Evolutionary conservation across 2,113 vertebrate species (phyloP), one percentile per base, ranked within the genome.

Genomic region (Sardina pilchardus): DNA sequence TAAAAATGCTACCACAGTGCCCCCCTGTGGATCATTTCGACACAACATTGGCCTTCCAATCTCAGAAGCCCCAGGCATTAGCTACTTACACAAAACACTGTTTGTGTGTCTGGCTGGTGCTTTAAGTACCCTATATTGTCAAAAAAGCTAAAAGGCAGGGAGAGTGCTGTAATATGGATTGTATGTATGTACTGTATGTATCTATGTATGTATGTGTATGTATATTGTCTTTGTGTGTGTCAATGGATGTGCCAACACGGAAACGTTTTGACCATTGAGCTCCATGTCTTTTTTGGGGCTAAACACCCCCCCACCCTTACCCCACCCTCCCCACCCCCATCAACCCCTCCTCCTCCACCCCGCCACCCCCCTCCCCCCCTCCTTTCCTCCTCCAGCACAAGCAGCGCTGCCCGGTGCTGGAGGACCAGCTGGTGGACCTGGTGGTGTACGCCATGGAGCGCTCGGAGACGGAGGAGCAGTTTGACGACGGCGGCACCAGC

Each of bases 391-490:
- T 92, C 90, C 96, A 99, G 98, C 97, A 99, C 91, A 99, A 99
- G 94, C 98, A 99, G 84, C 97, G 98, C 19, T 99, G 98, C 90
- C 97, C 97, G 53, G 98, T 99, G 92, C 95, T 99, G 88, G 98
- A 99, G 94, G 98, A 99, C 95, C 98, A 99, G 95, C 92, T 99
- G 94, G 98, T 99, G 94, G 98, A 99, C 93, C 96, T 99, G 90
- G 98, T 99, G 92, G 97, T 99, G 80, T 99, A 99, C 88, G 98
- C 98, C 92, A 99, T 99, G 98, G 98, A 99, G 94, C 97, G 98
- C 83, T 99, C 98, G 0, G 98, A 99, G 95, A 99, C 97, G 0
- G 98, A 99, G 93, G 98, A 99, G 90, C 98, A 99, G 94, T 98
- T 99, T 89, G 98, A 99, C 21, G 98, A 99, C 36, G 98, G 98